These are phyloP conservation scores for Amphiura filiformis DNA, from an alignment of 35 echinoderm and acorn worm species.

Conservation along the genomic window DNA sequence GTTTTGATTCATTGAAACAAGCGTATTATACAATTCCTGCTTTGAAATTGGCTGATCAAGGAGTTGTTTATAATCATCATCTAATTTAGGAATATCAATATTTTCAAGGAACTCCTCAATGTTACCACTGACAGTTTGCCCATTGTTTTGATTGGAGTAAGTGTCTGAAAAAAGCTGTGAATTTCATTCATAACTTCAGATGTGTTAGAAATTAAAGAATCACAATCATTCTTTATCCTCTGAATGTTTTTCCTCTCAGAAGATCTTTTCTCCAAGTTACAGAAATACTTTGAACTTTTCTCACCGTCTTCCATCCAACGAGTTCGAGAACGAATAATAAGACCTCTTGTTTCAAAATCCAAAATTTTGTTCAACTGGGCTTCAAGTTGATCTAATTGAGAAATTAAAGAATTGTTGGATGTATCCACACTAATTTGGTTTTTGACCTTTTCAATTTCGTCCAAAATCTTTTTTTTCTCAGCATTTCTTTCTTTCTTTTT, in stretches of 20 bases:
- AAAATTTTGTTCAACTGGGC: not conserved
- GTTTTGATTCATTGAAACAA: not conserved
- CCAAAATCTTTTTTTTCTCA: not conserved
- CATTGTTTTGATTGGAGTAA: not conserved
- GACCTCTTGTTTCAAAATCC: not conserved
- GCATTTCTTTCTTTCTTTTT: not conserved
- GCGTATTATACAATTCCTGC: not conserved
- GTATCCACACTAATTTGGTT: not conserved
- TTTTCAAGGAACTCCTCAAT: not conserved
- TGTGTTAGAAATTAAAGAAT: not conserved
- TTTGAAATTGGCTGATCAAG: not conserved
- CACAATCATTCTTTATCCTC: not conserved
- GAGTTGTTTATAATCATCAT: not conserved
- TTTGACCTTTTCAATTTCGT: not conserved
- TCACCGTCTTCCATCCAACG: not conserved
- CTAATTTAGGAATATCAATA: not conserved
- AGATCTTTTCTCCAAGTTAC: not conserved
- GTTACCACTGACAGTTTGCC: not conserved
- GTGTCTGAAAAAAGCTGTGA: not conserved
- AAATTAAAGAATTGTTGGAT: not conserved
- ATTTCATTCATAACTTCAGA: too few relatives aligned
- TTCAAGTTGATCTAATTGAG: not conserved
- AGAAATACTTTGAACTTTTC: not conserved
- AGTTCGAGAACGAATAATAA: not conserved
- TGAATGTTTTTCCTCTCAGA: not conserved